Percentiles rank a stretch among this genome's conserved stretches.
Evolutionary conservation across 2,797 vertebrate genomes (phyloP).

Genomic region (Xiphophorus birchmanni): DNA sequence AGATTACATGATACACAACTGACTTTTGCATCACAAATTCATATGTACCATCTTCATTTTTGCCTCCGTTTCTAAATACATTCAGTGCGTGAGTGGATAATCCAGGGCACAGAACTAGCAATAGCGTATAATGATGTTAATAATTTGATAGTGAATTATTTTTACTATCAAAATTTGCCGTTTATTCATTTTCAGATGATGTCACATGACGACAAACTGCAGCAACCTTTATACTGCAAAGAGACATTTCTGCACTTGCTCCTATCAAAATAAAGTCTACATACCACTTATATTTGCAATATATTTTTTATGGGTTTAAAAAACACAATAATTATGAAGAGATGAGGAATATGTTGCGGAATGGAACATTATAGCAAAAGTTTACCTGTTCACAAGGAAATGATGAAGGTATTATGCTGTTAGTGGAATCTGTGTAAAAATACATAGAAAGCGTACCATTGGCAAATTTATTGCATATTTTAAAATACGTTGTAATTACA

Average conservation of each 20-base stretch:
- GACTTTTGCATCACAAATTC: slow-evolving; percentile 1
- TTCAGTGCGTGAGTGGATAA: neutral
- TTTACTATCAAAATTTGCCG: neutral
- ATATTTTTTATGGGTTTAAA: neutral
- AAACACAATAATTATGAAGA: neutral
- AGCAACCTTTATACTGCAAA: neutral
- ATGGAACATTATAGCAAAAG: neutral
- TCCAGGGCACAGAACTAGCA: neutral
- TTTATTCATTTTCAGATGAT: neutral
- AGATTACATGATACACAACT: slow-evolving; percentile 12
- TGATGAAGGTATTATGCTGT: neutral
- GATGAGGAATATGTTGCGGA: neutral
- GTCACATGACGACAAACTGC: neutral
- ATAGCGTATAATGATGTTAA: neutral
- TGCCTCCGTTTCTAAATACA: neutral
- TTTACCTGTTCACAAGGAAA: neutral
- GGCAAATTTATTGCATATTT: neutral
- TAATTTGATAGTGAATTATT: neutral
- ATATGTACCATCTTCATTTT: neutral
- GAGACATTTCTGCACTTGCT: neutral
- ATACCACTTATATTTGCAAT: neutral
- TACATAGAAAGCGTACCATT: neutral
- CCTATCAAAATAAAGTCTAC: neutral
- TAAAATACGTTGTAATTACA: neutral
- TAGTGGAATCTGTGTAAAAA: neutral